phyloP scores from a whole-genome alignment of 30 jellyfish, hydroid and myxozoan species.

The Pseudorhiza aurosa region DNA sequence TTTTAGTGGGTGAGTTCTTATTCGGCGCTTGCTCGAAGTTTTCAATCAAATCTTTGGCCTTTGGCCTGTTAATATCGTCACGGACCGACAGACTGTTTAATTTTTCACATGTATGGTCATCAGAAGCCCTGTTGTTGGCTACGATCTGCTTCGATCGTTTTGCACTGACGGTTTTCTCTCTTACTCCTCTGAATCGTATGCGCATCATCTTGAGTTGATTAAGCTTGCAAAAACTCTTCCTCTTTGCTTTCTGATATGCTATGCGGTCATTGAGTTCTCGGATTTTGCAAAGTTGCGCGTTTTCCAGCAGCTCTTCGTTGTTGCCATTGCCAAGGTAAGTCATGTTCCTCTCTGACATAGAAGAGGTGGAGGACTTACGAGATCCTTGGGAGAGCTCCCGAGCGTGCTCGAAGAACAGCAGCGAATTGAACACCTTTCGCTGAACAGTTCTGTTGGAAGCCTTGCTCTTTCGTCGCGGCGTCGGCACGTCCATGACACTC shows the following conservation, averaged over 20 bases:
- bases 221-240: slow-evolving; percentile 8
- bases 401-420: background rate
- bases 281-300: slow-evolving; percentile 1
- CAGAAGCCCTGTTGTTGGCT: background rate
- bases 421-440: background rate
- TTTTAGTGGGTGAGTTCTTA: background rate
- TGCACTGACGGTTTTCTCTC: background rate
- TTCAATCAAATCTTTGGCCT: no score
- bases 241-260: slow-evolving; percentile 12
- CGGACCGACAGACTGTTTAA: background rate
- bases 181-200: slow-evolving; percentile 2
- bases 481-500: background rate
- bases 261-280: slow-evolving; percentile 21
- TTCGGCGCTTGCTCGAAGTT: no score
- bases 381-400: background rate
- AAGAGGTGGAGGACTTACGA: background rate
- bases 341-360: background rate
- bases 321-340: background rate
- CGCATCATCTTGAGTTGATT: background rate
- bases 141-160: background rate
- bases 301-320: background rate
- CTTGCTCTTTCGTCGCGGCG: background rate
- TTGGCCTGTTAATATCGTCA: no score
- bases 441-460: background rate
- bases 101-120: background rate